Conservation (phyloP, 2,888 invertebrate genomes). For the Dynastes maya region DNA sequence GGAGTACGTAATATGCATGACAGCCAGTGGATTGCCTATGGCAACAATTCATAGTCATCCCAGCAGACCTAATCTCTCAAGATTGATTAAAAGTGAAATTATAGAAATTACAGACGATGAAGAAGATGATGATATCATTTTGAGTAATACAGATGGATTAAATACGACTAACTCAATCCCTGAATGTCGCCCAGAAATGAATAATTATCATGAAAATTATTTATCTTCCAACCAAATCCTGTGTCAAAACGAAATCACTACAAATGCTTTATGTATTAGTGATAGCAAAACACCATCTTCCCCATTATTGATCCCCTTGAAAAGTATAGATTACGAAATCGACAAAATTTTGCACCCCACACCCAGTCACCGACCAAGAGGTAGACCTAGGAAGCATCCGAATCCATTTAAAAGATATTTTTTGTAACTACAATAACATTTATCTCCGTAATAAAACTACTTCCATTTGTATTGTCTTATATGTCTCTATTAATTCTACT, state of each 20-base stretch:
- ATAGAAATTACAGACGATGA: slow-evolving; percentile 3
- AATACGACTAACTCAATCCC: background rate
- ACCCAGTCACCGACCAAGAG: background rate
- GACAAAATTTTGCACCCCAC: slow-evolving; percentile 17
- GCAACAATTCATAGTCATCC: background rate
- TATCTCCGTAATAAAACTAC: no score
- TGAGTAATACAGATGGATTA: no score
- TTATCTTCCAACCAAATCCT: background rate
- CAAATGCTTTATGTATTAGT: background rate
- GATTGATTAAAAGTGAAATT: background rate
- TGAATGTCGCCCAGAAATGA: background rate
- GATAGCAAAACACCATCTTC: background rate
- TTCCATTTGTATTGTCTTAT: no score
- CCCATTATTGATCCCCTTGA: background rate
- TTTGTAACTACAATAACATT: background rate
- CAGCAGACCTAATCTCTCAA: background rate
- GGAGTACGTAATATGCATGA: slow-evolving; percentile 23
- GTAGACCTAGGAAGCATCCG: slow-evolving; percentile 12
- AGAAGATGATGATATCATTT: background rate
- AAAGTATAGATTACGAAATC: slow-evolving; percentile 12
- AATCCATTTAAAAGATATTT: background rate
- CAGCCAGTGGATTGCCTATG: slow-evolving; percentile 10
- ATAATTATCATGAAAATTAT: no score
- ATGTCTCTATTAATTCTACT: no score
- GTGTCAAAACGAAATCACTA: background rate